A percentile compares a stretch with the other conserved stretches of the same genome.
phyloP scores from a whole-genome alignment of 1,140 invertebrate genomes.

The Bombus cullumanus region DNA sequence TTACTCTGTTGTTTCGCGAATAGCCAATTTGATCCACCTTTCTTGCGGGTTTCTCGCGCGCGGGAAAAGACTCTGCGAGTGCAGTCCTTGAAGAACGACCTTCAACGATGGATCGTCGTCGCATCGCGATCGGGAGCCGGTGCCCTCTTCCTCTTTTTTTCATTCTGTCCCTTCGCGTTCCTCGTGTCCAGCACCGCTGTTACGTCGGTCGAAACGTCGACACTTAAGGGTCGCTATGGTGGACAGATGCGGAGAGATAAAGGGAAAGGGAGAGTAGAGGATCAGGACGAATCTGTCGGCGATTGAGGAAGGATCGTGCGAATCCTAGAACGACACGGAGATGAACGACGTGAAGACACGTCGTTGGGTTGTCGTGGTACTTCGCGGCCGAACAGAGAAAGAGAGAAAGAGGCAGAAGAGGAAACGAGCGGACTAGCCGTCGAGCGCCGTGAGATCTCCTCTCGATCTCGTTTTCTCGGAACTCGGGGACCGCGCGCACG shows the following conservation, averaged over 20 bases:
- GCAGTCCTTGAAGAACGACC: slow-evolving; percentile 54
- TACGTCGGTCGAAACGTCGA: slow-evolving; percentile 60
- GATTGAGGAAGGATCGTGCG: slow-evolving; percentile 66
- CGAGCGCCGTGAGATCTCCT: slow-evolving; percentile 48
- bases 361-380: slow-evolving; percentile 50
- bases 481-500: slow-evolving; percentile 59
- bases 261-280: slow-evolving; percentile 33
- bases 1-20: slow-evolving; percentile 16
- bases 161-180: slow-evolving; percentile 24
- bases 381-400: background rate
- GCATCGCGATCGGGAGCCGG: slow-evolving; percentile 40
- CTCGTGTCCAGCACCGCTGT: slow-evolving; percentile 54
- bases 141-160: slow-evolving; percentile 54
- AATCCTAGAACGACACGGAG: slow-evolving; percentile 70
- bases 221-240: slow-evolving; percentile 48
- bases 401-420: background rate
- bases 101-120: slow-evolving; percentile 51
- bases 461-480: slow-evolving; percentile 73
- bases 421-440: background rate
- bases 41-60: background rate
- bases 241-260: slow-evolving; percentile 43
- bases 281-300: slow-evolving; percentile 63
- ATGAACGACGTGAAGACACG: slow-evolving; percentile 70
- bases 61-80: background rate
- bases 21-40: slow-evolving; percentile 47